Base-by-base conservation (phyloP, 2,888 invertebrate genomes). In the Cephus rjabovi region DNA sequence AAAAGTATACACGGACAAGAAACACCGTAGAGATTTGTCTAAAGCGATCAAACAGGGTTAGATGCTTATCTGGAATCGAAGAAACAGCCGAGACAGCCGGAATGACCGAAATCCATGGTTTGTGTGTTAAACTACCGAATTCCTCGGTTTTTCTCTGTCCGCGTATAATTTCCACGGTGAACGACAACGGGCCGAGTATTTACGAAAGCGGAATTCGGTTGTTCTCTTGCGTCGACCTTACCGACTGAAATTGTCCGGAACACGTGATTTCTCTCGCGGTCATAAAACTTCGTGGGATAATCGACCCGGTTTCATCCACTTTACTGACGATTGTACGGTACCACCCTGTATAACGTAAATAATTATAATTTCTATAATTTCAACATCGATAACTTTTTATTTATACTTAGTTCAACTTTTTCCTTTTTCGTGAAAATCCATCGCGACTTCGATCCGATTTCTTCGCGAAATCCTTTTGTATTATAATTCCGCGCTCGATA, bases 401-500 rank as follows among this genome's bases (percentile, higher is more conserved):
- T 40, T 23, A 23, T 23, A 56, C 2, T 56, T 56, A 1, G 2
- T 9, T 9, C 0, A 23, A 56, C 9, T 0, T 23, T 56, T 56
- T 56, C 15, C 15, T 74, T 74, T 77, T 77, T 79, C 80, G 79
- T 78, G 80, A 81, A 89, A 74, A 74, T 9, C 15, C 34, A n/a
- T 23, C 34, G 37, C 34, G 69, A 69, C 2, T 23, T 69, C 74
- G 68, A 74, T 77, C 75, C 77, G 77, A 75, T 75, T 77, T 11
- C 30, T 34, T 11, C 35, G 11, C 74, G 11, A 74, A 89, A 87
- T 86, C 88, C 89, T 89, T 56, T 89, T 90, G 89, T 90, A 90
- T 90, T 89, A 84, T 89, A 89, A 89, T 90, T 86, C 84, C 82
- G 80, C 15, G 75, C 79, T 81, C 86, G 86, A 87, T 87, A 86